A percentile compares a stretch with the other conserved stretches of the same genome.
Evolutionary conservation across 2,888 invertebrate species (phyloP).

Genomic region (Parnassius mnemosyne): DNA sequence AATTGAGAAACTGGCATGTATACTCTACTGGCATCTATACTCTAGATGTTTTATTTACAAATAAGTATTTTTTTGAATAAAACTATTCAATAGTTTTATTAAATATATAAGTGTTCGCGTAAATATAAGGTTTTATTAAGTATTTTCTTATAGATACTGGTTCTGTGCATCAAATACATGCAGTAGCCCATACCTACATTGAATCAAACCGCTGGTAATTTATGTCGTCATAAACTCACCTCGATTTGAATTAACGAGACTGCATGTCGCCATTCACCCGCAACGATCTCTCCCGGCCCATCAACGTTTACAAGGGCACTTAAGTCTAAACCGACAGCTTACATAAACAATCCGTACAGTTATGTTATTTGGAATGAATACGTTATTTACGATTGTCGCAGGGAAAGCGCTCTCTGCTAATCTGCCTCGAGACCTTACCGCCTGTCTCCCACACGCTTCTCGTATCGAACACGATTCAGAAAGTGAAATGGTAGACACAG

Average conservation of each 20-base stretch:
- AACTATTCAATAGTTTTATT: too few species aligned
- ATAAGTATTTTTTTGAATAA: too few species aligned
- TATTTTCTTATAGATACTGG: too few species aligned
- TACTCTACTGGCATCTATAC: too few species aligned
- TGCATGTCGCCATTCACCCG: conserved; percentile 12
- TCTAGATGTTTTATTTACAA: too few species aligned
- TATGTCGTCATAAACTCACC: conserved; percentile 27
- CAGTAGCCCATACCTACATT: conserved; percentile 7
- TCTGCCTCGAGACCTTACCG: conserved; percentile 41
- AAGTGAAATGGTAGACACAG: conserved; percentile 61
- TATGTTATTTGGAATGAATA: conserved; percentile 63
- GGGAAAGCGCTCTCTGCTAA: conserved; percentile 55
- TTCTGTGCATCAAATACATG: background rate
- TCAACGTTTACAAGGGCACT: conserved; percentile 42
- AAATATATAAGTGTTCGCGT: too few species aligned
- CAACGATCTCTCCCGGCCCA: conserved; percentile 31
- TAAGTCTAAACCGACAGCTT: conserved; percentile 45
- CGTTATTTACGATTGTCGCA: conserved; percentile 60
- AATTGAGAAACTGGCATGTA: too few species aligned
- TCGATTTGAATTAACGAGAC: conserved; percentile 26
- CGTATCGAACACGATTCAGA: conserved; percentile 60
- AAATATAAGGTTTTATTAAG: too few species aligned
- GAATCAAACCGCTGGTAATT: conserved; percentile 9
- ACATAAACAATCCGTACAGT: conserved; percentile 47
- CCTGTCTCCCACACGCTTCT: conserved; percentile 60